Conservation (phyloP, 1,140 invertebrate species). For the Drosophila sproati region DNA sequence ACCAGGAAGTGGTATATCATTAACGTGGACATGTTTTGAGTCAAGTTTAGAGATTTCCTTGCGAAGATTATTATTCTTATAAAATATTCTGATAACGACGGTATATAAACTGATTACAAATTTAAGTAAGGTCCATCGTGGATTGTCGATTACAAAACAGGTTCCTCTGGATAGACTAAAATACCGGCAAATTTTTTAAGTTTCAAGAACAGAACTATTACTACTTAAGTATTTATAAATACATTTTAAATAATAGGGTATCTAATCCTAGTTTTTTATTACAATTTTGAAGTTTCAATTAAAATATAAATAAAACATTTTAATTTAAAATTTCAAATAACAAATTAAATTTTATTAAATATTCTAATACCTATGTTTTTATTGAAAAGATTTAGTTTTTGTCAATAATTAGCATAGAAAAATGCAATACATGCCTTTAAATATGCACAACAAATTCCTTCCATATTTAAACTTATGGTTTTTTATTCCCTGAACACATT, state of each 20-base stretch:
- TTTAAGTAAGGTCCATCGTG: slow-evolving; percentile 84
- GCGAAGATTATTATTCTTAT: slow-evolving; percentile 83
- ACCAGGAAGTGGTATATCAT: too few relatives aligned
- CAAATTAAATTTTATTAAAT: slow-evolving; percentile 59
- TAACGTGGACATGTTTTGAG: too few relatives aligned
- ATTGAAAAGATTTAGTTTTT: too few relatives aligned
- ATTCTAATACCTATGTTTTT: too few relatives aligned
- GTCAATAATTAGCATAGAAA: too few relatives aligned
- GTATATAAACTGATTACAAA: slow-evolving; percentile 85
- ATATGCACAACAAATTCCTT: too few relatives aligned
- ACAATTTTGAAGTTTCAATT: slow-evolving; percentile 64
- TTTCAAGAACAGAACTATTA: slow-evolving; percentile 86
- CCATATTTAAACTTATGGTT: too few relatives aligned
- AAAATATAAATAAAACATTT: slow-evolving; percentile 33
- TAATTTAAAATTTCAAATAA: slow-evolving; percentile 73
- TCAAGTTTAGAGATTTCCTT: too few relatives aligned
- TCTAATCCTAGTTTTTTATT: slow-evolving; percentile 86
- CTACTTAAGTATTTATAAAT: slow-evolving; percentile 80
- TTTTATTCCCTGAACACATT: too few relatives aligned
- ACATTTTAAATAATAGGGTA: slow-evolving; percentile 86
- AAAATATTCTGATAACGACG: slow-evolving; percentile 85
- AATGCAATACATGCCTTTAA: too few relatives aligned
- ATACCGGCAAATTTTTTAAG: slow-evolving; percentile 86
- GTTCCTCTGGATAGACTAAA: slow-evolving; percentile 86
- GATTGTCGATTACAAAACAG: slow-evolving; percentile 86